Evolutionary conservation across 2,888 invertebrate genomes (phyloP).

Genomic region (Melanostoma mellinum): DNA sequence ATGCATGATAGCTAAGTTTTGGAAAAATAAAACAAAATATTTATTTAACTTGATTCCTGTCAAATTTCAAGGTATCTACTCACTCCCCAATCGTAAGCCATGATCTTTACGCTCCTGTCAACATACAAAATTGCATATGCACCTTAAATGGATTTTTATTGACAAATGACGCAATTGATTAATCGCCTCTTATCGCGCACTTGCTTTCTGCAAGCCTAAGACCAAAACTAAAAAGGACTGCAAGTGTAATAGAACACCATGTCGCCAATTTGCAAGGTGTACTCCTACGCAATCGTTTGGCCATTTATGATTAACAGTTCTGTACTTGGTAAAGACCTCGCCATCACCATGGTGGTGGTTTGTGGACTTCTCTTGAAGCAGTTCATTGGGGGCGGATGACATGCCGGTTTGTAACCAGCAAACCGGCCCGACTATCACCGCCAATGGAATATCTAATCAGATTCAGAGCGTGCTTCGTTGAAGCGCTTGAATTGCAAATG

Average conservation of each 20-base stretch:
- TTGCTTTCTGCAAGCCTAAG: slow-evolving; percentile 27
- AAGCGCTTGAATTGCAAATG: slow-evolving; percentile 52
- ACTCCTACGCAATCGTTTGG: slow-evolving; percentile 53
- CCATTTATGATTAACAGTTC: slow-evolving; percentile 66
- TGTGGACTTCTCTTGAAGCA: slow-evolving; percentile 57
- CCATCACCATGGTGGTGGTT: slow-evolving; percentile 11
- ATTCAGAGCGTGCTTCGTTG: slow-evolving; percentile 57
- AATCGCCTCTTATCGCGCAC: slow-evolving; percentile 54
- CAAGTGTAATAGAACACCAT: slow-evolving; percentile 38
- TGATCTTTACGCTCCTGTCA: slow-evolving; percentile 49
- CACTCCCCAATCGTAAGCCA: slow-evolving; percentile 28
- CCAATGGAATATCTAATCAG: slow-evolving; percentile 70
- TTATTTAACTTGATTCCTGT: too few relatives aligned
- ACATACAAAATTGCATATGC: slow-evolving; percentile 20
- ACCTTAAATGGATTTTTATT: slow-evolving; percentile 31
- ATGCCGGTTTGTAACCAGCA: slow-evolving; percentile 51
- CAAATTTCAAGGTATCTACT: slow-evolving; percentile 1
- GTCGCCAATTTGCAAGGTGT: slow-evolving; percentile 58
- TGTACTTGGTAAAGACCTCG: slow-evolving; percentile 71
- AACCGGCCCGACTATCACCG: slow-evolving; percentile 34
- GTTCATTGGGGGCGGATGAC: slow-evolving; percentile 65
- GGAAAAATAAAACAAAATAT: background rate
- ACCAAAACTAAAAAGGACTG: slow-evolving; percentile 18
- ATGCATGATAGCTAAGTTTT: background rate
- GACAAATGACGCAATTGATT: slow-evolving; percentile 68